phyloP scores from a whole-genome alignment of 1,140 invertebrate species.

The Diprion similis region DNA sequence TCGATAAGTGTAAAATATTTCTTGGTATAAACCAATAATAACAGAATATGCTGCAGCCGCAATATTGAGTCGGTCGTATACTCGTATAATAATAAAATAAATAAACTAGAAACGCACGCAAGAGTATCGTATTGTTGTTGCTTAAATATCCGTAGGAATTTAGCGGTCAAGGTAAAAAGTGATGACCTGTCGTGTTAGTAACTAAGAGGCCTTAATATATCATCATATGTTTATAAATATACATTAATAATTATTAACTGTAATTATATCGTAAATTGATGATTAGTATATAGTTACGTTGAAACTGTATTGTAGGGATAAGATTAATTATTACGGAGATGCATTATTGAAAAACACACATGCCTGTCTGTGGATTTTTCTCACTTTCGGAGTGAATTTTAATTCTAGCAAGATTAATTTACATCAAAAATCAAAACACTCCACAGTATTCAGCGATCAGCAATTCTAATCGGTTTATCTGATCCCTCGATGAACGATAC shows the following conservation, averaged over 20 bases:
- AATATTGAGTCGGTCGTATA: background rate
- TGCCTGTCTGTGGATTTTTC: too few species aligned
- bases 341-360: too few species aligned
- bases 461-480: too few species aligned
- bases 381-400: too few species aligned
- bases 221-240: constrained; percentile 50
- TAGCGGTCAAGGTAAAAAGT: constrained; percentile 26
- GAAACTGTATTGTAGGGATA: background rate
- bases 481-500: too few species aligned
- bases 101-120: background rate
- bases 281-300: background rate
- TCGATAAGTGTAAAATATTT: too few species aligned
- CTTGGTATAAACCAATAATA: too few species aligned
- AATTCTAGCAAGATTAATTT: too few species aligned
- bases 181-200: constrained; percentile 54
- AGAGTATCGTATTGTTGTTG: constrained; percentile 23
- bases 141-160: constrained; percentile 27
- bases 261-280: constrained; percentile 4
- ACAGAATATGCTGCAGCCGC: background rate
- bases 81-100: background rate
- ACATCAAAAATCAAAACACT: background rate
- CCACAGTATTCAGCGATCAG: background rate
- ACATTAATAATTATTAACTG: constrained; percentile 32
- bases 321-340: too few species aligned
- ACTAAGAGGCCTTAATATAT: constrained; percentile 61